A percentile compares a stretch with the other conserved stretches of the same genome.
Evolutionary conservation across 2,888 invertebrate species (phyloP).

Genomic region (Rhopalosiphum nymphaeae): DNA sequence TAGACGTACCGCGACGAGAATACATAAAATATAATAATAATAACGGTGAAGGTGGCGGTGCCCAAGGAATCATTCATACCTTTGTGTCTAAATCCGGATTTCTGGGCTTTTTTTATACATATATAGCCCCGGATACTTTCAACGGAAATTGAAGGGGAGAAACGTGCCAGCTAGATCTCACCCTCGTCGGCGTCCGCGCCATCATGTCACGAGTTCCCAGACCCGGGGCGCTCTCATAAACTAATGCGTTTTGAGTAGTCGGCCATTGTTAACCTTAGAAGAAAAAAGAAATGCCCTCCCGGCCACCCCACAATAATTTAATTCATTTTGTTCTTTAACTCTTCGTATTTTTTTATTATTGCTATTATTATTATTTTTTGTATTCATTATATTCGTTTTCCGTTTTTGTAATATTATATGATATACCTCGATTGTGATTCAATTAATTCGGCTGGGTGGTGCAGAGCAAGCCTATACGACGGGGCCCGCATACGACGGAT

Average conservation of each 20-base stretch:
- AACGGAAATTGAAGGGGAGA: conserved; percentile 58
- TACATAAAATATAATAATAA: conserved; percentile 6
- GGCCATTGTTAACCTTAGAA: conserved; percentile 51
- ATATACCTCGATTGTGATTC: conserved; percentile 41
- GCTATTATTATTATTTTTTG: not conserved
- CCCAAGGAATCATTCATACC: conserved; percentile 47
- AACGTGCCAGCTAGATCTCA: conserved; percentile 48
- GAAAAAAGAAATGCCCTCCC: conserved; percentile 16
- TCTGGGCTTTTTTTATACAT: not conserved
- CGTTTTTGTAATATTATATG: conserved; percentile 16
- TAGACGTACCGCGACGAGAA: not conserved
- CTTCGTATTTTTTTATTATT: conserved; percentile 22
- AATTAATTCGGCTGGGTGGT: conserved; percentile 36
- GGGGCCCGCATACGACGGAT: conserved; percentile 29
- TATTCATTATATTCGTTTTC: not conserved
- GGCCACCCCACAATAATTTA: conserved; percentile 28
- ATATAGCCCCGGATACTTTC: conserved; percentile 42
- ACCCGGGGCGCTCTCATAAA: conserved; percentile 54
- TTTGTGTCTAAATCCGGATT: conserved; percentile 51
- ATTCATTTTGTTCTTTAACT: conserved; percentile 57
- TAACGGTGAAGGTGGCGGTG: not conserved
- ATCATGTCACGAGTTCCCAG: conserved; percentile 51
- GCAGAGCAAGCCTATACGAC: conserved; percentile 20
- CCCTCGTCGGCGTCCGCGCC: conserved; percentile 45
- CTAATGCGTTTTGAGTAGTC: conserved; percentile 60